Percentiles rank a stretch among this genome's conserved stretches.
Conservation (phyloP, 2,113 vertebrate genomes). For the Peromyscus leucopus region DNA sequence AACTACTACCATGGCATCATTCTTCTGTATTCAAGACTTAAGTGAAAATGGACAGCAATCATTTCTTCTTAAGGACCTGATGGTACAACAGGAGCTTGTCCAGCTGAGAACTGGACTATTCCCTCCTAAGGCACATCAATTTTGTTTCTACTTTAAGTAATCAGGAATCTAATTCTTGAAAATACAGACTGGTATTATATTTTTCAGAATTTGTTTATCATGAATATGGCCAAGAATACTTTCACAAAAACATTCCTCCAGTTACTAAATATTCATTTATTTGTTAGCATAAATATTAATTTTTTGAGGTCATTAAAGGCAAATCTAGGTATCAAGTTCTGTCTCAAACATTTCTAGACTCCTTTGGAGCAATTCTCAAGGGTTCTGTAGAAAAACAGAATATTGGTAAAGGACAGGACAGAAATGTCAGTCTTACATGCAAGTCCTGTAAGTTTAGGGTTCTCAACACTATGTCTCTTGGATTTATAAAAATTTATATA, state of each 20-base stretch:
- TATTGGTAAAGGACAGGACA: constrained; percentile 21
- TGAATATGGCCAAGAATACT: neutral
- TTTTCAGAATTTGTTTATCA: constrained; percentile 59
- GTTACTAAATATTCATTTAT: constrained; percentile 41
- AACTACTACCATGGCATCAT: neutral
- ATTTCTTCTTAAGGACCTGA: neutral
- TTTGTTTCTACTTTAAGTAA: neutral
- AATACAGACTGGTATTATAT: constrained; percentile 18
- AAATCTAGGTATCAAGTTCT: constrained; percentile 21
- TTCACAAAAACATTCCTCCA: neutral
- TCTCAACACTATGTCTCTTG: constrained; percentile 26
- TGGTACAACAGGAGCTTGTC: constrained; percentile 16
- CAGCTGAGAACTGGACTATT: neutral
- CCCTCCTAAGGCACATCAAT: neutral
- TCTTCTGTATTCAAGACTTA: constrained; percentile 8
- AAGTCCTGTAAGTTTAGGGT: constrained; percentile 12
- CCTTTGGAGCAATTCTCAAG: constrained; percentile 22
- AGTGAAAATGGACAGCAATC: constrained; percentile 11
- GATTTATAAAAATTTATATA: constrained; percentile 1
- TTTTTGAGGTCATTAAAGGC: constrained; percentile 21
- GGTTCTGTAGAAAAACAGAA: constrained; percentile 38
- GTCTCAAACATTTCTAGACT: constrained; percentile 58
- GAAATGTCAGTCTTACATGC: constrained; percentile 28
- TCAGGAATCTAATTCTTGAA: constrained; percentile 22
- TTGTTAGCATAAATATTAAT: neutral